Percentiles rank a stretch among this genome's conserved stretches.
Evolutionary conservation across 2,113 vertebrate species (phyloP).

Genomic region (Antechinus flavipes): DNA sequence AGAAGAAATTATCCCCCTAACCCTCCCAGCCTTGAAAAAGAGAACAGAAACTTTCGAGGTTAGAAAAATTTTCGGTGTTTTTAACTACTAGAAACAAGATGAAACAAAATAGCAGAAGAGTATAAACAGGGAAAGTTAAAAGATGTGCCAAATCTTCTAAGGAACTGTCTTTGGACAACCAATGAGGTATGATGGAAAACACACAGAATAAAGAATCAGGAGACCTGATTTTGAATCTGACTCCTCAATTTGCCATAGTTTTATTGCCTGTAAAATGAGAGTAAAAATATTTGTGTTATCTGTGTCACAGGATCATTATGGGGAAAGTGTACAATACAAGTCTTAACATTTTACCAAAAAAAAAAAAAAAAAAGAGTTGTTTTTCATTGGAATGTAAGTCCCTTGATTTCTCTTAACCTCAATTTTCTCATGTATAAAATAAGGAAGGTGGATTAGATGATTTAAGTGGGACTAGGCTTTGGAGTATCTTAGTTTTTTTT

Average conservation of each 20-base stretch:
- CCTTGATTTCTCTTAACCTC: neutral
- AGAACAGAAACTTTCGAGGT: neutral
- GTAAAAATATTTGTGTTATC: neutral
- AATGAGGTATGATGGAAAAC: neutral
- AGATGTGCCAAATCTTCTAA: neutral
- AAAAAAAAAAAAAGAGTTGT: neutral
- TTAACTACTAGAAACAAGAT: conserved; percentile 31
- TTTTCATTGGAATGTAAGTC: neutral
- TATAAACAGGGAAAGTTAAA: neutral
- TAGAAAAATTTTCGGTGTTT: conserved; percentile 14
- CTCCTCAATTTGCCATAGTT: neutral
- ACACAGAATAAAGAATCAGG: neutral
- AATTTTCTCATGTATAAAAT: neutral
- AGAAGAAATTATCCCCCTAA: neutral
- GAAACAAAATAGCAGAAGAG: conserved; percentile 40
- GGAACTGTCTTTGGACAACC: neutral
- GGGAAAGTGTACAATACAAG: neutral
- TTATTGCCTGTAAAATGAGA: neutral
- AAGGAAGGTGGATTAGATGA: neutral
- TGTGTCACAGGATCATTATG: neutral
- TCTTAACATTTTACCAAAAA: neutral
- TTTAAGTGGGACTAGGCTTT: neutral
- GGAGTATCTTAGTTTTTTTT: neutral
- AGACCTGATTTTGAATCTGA: neutral
- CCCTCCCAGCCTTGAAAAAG: conserved; percentile 8